phyloP scores from a whole-genome alignment of 2,888 invertebrate genomes.

The Cheilosia pagana region DNA sequence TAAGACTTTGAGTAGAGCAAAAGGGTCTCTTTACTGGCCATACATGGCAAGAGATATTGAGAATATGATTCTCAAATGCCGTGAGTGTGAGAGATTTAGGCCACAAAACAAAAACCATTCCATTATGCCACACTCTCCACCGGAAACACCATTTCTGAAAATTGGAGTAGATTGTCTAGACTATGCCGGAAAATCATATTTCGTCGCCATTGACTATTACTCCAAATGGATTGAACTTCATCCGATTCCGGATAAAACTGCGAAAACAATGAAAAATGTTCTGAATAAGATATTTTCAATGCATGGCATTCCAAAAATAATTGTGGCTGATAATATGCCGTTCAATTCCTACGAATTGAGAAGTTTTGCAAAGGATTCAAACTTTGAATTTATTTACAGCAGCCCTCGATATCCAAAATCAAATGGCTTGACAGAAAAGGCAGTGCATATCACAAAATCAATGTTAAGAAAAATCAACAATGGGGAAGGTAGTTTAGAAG shows the following conservation, averaged over 20 bases:
- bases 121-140: slow-evolving; percentile 10
- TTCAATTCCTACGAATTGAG: slow-evolving; percentile 37
- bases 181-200: slow-evolving; percentile 12
- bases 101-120: slow-evolving; percentile 34
- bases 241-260: slow-evolving; percentile 25
- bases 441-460: slow-evolving; percentile 44
- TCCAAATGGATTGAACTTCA: slow-evolving; percentile 45
- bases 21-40: slow-evolving; percentile 22
- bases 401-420: slow-evolving; percentile 38
- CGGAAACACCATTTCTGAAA: slow-evolving; percentile 21
- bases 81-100: slow-evolving; percentile 30
- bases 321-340: neutral
- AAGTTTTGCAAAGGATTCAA: slow-evolving; percentile 28
- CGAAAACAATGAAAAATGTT: slow-evolving; percentile 17
- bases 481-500: slow-evolving; percentile 6
- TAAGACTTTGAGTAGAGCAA: slow-evolving; percentile 37
- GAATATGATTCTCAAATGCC: slow-evolving; percentile 23
- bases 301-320: slow-evolving; percentile 37
- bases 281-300: slow-evolving; percentile 24
- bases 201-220: slow-evolving; percentile 14
- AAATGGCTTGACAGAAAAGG: slow-evolving; percentile 42
- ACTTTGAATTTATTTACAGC: slow-evolving; percentile 41
- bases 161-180: slow-evolving; percentile 41
- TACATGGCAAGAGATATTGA: slow-evolving; percentile 22
- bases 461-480: slow-evolving; percentile 21